Evolutionary conservation across 2,113 vertebrate genomes (phyloP), one percentile per base, ranked within the genome.

Genomic region (Halcyon senegalensis): DNA sequence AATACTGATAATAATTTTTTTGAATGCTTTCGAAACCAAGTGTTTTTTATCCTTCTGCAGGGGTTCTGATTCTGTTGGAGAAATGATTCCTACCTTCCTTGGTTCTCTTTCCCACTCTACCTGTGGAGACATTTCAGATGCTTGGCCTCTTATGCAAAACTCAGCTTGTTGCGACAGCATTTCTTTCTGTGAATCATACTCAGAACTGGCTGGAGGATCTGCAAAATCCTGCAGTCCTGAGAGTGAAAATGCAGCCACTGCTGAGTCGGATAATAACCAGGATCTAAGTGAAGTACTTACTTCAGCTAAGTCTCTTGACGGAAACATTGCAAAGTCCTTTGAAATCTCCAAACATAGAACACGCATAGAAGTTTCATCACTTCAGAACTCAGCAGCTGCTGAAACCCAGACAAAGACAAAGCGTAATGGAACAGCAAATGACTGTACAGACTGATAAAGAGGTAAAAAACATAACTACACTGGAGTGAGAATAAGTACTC

Each of bases 131-230:
- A 95, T 96, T 62, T 98, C 97, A 7, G 98, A 98, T 46, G 98
- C 90, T 79, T 98, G 98, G 98, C 98, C 98, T 24, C 98, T 99
- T 80, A 98, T 98, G 96, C 98, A 96, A 95, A 97, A 89, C 56
- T 96, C 95, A 31, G 51, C 94, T 77, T 92, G 90, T 35, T 90
- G 94, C 14, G 98, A 98, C 37, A 94, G 93, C 76, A 46, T 97
- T 41, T 98, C 97, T 72, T 87, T 94, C 16, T 98, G 97, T 88
- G 98, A 97, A 84, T 98, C 97, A 64, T 94, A 96, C 35, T 90
- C 97, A 82, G 98, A 98, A 82, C 95, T 96, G 76, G 60, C 89
- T 46, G 96, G 89, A 95, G 97, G 95, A 95, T 96, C 97, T 33
- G 48, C 51, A 90, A 88, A 76, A 77, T 93, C 96, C 37, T 95